phyloP scores from a whole-genome alignment of 2,113 vertebrate genomes.

The Chaetodon trifascialis region DNA sequence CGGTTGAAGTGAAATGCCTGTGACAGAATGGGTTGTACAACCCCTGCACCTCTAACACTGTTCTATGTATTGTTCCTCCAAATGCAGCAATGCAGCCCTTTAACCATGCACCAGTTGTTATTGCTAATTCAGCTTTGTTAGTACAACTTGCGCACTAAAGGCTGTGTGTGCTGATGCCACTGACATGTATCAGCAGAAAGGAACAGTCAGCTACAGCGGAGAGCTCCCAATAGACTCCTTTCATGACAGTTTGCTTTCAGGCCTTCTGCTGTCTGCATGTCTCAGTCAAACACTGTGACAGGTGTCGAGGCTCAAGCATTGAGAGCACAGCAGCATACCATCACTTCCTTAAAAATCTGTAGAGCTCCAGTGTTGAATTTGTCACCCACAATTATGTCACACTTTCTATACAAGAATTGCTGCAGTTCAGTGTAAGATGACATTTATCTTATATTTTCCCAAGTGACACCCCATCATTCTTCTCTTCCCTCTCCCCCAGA shows the following conservation, averaged over 20 bases:
- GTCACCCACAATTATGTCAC: background rate
- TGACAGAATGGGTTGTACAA: background rate
- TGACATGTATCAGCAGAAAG: constrained; percentile 34
- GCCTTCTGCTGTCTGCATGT: background rate
- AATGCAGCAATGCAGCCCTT: background rate
- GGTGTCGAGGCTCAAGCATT: background rate
- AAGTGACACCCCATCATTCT: background rate
- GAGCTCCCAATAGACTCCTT: constrained; percentile 10
- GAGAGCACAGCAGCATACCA: background rate
- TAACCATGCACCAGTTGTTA: constrained; percentile 17
- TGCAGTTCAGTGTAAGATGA: background rate
- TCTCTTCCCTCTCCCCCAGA: background rate
- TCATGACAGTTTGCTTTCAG: background rate
- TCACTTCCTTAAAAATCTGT: background rate
- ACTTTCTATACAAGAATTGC: background rate
- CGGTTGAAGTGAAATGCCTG: background rate
- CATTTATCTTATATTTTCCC: background rate
- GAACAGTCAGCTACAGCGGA: constrained; percentile 18
- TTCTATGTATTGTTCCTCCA: background rate
- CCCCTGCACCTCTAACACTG: background rate
- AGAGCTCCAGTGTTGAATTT: background rate
- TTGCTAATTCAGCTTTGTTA: constrained; percentile 36
- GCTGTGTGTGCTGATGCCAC: constrained; percentile 18
- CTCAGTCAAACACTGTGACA: background rate
- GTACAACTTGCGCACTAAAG: constrained; percentile 1